Base-by-base conservation (phyloP, 2,113 vertebrate species). In the Irena cyanogastra region DNA sequence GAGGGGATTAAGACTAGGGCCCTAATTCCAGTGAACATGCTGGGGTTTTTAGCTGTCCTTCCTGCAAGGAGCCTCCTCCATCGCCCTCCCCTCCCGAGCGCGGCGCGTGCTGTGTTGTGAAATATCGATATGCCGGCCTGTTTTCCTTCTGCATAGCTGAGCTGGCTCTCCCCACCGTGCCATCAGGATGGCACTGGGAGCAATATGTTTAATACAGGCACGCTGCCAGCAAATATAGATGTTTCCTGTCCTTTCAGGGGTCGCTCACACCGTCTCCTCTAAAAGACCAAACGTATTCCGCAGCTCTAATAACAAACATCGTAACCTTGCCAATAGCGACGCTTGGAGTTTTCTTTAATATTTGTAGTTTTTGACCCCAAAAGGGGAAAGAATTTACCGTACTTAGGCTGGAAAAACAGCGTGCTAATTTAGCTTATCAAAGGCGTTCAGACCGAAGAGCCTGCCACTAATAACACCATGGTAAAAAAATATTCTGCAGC, bases 11-110 rank as follows among this genome's bases (percentile, higher is more conserved):
- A 98, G 98, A 98, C 97, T 96, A 97, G 96, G 92, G 92, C 89
- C 98, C 98, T 98, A 97, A 97, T 96, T 97, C 98, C 97, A 95
- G 96, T 33, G 96, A 97, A 97, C 97, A 97, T 97, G 98, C 98
- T 98, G 97, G 14, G 11, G 98, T 93, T 98, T 98, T 97, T 98
- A 98, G 96, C 97, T 95, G 86, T 89, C 90, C 98, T 98, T 98
- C 98, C 98, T 98, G 98, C 97, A 98, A 98, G 97, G 93, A 87
- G 71, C 84, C 89, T 95, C 94, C 75, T 96, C 81, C 95, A 88
- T 97, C 97, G 92, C 91, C 91, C 82, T 92, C 75, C 94, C 90
- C 95, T 85, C 74, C 18, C 30, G 90, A 87, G 92, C 77, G 94
- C 93, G 64, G 65, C 20, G 12, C 30, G 49, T 50, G 69, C 85